A percentile compares a stretch with the other conserved stretches of the same genome.
Conservation (phyloP, 2,888 invertebrate species). For the Ophioninae sp. region DNA sequence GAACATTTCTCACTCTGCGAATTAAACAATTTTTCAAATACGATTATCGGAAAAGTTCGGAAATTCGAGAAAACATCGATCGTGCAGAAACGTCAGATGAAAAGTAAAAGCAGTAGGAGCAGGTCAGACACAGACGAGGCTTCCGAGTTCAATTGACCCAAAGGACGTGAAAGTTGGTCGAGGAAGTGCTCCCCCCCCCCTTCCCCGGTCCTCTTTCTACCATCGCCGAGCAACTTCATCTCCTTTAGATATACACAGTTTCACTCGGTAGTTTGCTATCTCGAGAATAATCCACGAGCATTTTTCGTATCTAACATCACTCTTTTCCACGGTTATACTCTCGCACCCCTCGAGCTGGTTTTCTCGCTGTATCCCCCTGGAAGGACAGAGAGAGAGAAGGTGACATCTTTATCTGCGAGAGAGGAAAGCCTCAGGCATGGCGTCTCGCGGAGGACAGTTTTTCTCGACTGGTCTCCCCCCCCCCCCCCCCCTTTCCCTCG, state of each 20-base stretch:
- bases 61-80: neutral
- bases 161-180: slow-evolving; percentile 13
- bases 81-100: neutral
- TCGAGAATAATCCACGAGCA: slow-evolving; percentile 49
- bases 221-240: neutral
- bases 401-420: slow-evolving; percentile 72
- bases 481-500: neutral
- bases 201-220: neutral
- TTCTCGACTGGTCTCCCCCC: slow-evolving; percentile 51
- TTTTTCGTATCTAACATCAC: slow-evolving; percentile 67
- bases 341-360: slow-evolving; percentile 51
- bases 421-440: slow-evolving; percentile 63
- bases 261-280: slow-evolving; percentile 14
- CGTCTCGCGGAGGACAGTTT: slow-evolving; percentile 63
- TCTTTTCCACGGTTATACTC: slow-evolving; percentile 61
- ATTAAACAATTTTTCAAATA: too few relatives aligned
- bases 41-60: too few relatives aligned
- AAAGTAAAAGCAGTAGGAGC: neutral
- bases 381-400: slow-evolving; percentile 67
- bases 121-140: neutral
- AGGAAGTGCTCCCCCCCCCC: neutral
- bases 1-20: too few relatives aligned
- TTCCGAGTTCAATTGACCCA: slow-evolving; percentile 3
- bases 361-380: slow-evolving; percentile 59
- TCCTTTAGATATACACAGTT: slow-evolving; percentile 25